Evolutionary conservation across 2,888 invertebrate genomes (phyloP).

Genomic region (Unio delphinus): DNA sequence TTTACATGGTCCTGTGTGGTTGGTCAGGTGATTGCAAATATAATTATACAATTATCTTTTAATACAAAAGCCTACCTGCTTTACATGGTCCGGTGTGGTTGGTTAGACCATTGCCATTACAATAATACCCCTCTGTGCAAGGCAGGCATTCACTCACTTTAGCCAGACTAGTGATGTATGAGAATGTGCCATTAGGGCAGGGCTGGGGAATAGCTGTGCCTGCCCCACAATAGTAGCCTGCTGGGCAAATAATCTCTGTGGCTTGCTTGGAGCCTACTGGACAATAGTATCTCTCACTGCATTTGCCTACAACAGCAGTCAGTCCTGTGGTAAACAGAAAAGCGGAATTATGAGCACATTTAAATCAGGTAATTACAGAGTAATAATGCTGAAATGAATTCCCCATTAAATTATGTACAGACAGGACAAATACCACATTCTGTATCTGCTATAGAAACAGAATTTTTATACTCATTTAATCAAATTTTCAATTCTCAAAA

Average conservation of each 20-base stretch:
- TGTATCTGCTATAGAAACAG: too few species aligned
- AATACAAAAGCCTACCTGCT: conserved; percentile 49
- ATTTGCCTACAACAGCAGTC: conserved; percentile 58
- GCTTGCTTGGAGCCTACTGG: conserved; percentile 52
- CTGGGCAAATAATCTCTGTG: conserved; percentile 59
- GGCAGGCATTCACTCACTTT: conserved; percentile 47
- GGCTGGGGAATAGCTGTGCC: conserved; percentile 55
- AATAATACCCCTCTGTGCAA: conserved; percentile 64
- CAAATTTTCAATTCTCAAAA: too few species aligned
- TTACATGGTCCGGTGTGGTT: conserved; percentile 61
- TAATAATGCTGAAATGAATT: too few species aligned
- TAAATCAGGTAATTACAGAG: too few species aligned
- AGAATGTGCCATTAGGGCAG: conserved; percentile 68
- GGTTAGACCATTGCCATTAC: conserved; percentile 59
- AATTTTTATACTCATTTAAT: too few species aligned
- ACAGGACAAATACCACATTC: too few species aligned
- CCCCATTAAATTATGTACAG: too few species aligned
- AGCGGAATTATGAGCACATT: too few species aligned
- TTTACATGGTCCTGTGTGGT: too few species aligned
- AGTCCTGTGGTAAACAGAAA: conserved; percentile 42
- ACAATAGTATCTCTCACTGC: conserved; percentile 63
- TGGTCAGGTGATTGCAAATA: not conserved
- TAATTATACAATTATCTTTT: not conserved
- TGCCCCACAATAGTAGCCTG: conserved; percentile 62
- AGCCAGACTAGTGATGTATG: conserved; percentile 57